Evolutionary conservation across 2,113 vertebrate genomes (phyloP).

Genomic region (Cebidichthys violaceus): DNA sequence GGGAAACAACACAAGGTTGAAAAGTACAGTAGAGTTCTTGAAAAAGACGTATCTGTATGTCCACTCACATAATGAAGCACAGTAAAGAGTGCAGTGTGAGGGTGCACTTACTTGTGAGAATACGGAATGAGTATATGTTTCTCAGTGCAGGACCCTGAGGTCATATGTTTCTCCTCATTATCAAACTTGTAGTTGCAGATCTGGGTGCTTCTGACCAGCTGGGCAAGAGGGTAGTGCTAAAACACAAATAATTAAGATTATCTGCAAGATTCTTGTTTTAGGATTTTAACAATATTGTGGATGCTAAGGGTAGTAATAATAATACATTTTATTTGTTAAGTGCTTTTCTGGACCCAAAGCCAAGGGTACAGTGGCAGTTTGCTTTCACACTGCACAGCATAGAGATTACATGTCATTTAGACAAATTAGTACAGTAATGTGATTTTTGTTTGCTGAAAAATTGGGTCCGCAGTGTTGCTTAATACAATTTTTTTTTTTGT

Average conservation of each 20-base stretch:
- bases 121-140: constrained; percentile 91
- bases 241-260: constrained; percentile 18
- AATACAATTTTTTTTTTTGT: neutral
- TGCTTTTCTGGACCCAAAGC: too few species aligned
- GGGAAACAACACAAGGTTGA: neutral
- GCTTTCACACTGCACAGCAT: neutral
- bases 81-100: neutral
- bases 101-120: constrained; percentile 87
- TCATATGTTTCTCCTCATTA: constrained; percentile 85
- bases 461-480: neutral
- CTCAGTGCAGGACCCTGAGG: constrained; percentile 88
- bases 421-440: neutral
- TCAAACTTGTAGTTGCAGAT: constrained; percentile 92
- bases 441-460: neutral
- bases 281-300: neutral
- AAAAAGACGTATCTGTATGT: neutral
- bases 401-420: neutral
- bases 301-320: too few species aligned
- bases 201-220: constrained; percentile 89
- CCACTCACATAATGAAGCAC: neutral
- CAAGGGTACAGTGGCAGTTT: neutral
- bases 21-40: neutral
- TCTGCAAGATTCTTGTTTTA: neutral
- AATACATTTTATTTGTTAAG: too few species aligned
- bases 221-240: constrained; percentile 86